Evolutionary conservation across 2,113 vertebrate species (phyloP), one percentile per base, ranked within the genome.

Genomic region (Dipodomys ordii): DNA sequence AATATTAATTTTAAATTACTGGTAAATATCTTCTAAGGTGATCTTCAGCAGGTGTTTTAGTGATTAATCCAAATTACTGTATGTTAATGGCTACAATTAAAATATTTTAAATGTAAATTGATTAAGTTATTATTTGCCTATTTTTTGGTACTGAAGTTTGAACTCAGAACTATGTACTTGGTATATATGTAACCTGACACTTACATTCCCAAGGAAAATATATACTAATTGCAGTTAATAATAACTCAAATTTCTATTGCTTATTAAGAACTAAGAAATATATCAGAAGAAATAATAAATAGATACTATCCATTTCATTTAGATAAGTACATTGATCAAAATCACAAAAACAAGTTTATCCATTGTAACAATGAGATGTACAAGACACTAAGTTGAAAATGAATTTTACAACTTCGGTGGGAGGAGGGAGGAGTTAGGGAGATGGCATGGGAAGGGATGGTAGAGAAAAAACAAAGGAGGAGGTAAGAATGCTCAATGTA

Each of bases 1-100:
- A 67, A 67, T 87, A 44, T 39, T 60, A 72, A n/a, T 87, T 82
- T 73, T 88, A 80, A 81, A 22, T 81, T 81, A 73, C n/a, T 69
- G 11, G 35, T 87, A n/a, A 92, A 73, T 64, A 81, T 32, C 7
- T 88, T 20, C 5, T 62, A 60, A 18, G 3, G 11, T 57, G 5
- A 72, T 28, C 5, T 82, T 85, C 30, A 53, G 30, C 12, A 86
- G 6, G 78, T 20, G 85, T 82, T 85, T 92, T 28, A n/a, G 46
- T 69, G 28, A 90, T 30, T 22, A 13, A 49, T 44, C 91, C 23
- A 68, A 60, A 72, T 32, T 10, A 60, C n/a, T 28, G 0, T 69
- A 82, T 0, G 22, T 32, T 22, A 73, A 46, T 20, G 18, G 6
- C 12, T 82, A 87, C 60, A 67, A 72, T 32, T 88, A 19, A 35